These are phyloP conservation scores for Pseudopipra pipra DNA, from an alignment of 2,113 vertebrate genomes.

Conservation along the genomic window DNA sequence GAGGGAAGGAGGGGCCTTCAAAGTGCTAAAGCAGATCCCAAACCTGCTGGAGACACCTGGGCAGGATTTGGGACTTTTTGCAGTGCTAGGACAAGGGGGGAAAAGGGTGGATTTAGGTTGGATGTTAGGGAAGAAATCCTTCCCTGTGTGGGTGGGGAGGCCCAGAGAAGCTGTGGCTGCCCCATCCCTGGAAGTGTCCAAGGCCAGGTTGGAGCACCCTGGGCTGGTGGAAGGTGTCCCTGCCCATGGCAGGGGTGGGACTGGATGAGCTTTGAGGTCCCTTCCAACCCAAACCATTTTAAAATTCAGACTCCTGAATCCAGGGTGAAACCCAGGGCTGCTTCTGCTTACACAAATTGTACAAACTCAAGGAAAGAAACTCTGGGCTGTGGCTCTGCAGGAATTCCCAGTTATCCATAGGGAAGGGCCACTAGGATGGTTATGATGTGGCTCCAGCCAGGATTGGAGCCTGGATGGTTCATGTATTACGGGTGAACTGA, in stretches of 20 bases:
- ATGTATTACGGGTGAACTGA: not conserved
- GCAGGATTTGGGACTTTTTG: not conserved
- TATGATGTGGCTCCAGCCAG: too few relatives aligned
- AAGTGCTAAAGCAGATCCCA: not conserved
- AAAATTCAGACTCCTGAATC: too few relatives aligned
- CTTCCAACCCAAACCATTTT: not conserved
- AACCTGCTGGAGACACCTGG: not conserved
- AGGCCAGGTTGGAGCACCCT: not conserved
- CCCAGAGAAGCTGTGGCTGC: not conserved
- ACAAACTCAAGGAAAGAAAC: not conserved
- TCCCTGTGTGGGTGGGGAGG: not conserved
- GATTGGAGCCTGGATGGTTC: not conserved
- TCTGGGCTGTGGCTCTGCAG: not conserved
- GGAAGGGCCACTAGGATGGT: not conserved
- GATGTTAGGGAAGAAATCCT: not conserved
- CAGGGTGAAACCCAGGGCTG: not conserved
- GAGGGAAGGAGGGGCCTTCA: not conserved
- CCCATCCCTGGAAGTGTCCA: not conserved
- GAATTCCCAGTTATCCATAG: rapidly evolving
- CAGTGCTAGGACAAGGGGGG: not conserved
- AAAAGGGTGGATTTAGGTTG: not conserved
- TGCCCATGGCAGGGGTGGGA: not conserved
- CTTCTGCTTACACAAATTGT: not conserved
- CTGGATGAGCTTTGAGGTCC: too few relatives aligned
- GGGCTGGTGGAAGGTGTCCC: not conserved